Evolutionary conservation across 2,888 invertebrate genomes (phyloP), one percentile per base, ranked within the genome.

Genomic region (Habrosyne pyritoides): DNA sequence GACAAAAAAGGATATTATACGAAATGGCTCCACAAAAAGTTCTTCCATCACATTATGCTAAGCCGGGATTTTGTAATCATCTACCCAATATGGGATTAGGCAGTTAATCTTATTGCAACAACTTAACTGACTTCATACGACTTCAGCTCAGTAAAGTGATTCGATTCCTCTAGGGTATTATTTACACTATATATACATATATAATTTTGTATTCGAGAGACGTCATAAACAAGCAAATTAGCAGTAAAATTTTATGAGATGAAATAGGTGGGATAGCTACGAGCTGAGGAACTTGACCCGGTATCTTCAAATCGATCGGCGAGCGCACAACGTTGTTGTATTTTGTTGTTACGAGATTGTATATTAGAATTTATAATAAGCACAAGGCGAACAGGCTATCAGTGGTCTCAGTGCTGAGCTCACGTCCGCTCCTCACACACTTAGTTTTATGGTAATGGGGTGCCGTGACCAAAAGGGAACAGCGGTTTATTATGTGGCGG

Each of bases 351-450:
- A 79, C 64, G 69, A 79, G 71, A 73, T 64, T 60, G 60, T 42
- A 42, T 73, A 81, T 84, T 83, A 80, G 77, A 83, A 83, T 81
- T 80, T 84, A 84, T 84, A 83, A 84, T 84, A 79, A 79, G 75
- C 73, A 61, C 62, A 55, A 63, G 71, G 42, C 42, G 42, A 42
- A 42, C 42, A 59, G 56, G 67, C 68, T 73, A 77, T 77, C 74
- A 66, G 63, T 42, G 42, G 42, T 14, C 42, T 24, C 24, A 33
- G 14, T 49, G 26, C 14, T 22, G 48, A 22, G 51, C 54, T 68
- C 67, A 77, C 79, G 79, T 82, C 73, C 71, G 66, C 65, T 77
- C 77, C 73, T 79, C 81, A 81, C 81, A 81, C 78, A 73, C 78
- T 79, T 73, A 74, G 77, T 69, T 75, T 80, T 84, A 82, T 83